These are phyloP conservation scores for Drosophila greeni DNA, from an alignment of 2,888 invertebrate genomes.

Conservation along the genomic window DNA sequence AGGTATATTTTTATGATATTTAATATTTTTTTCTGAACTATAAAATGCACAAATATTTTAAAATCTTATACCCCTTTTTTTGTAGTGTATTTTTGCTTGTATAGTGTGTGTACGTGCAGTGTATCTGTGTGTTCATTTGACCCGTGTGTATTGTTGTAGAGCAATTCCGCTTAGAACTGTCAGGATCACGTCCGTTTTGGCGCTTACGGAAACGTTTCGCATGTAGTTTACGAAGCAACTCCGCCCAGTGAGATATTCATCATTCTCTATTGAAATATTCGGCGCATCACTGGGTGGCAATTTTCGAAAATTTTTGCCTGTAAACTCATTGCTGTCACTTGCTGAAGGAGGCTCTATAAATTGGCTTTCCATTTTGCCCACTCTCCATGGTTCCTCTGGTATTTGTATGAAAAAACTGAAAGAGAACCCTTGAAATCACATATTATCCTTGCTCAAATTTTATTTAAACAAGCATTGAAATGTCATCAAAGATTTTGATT, in stretches of 20 bases:
- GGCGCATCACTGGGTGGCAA: constrained; percentile 61
- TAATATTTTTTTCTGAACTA: too few relatives aligned
- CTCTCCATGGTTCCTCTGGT: not conserved
- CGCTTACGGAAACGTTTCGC: constrained; percentile 45
- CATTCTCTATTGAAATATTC: constrained; percentile 63
- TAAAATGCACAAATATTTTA: too few relatives aligned
- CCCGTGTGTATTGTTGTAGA: constrained; percentile 52
- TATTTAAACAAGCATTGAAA: not conserved
- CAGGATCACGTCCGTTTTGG: constrained; percentile 55
- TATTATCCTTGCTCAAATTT: not conserved
- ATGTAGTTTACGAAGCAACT: constrained; percentile 44
- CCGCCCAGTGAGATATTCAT: constrained; percentile 46
- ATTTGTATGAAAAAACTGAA: not conserved
- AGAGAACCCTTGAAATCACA: not conserved
- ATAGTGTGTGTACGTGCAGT: constrained; percentile 4
- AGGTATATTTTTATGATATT: too few relatives aligned
- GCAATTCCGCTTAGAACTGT: constrained; percentile 16
- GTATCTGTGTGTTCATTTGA: constrained; percentile 31
- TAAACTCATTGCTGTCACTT: constrained; percentile 27
- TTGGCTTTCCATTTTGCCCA: constrained; percentile 16
- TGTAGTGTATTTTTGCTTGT: not conserved
- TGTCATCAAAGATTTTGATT: too few relatives aligned
- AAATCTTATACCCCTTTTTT: not conserved
- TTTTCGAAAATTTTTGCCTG: constrained; percentile 48
- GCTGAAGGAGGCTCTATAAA: constrained; percentile 16